Base-by-base conservation (phyloP, 2,113 vertebrate genomes). In the Catagonus wagneri region DNA sequence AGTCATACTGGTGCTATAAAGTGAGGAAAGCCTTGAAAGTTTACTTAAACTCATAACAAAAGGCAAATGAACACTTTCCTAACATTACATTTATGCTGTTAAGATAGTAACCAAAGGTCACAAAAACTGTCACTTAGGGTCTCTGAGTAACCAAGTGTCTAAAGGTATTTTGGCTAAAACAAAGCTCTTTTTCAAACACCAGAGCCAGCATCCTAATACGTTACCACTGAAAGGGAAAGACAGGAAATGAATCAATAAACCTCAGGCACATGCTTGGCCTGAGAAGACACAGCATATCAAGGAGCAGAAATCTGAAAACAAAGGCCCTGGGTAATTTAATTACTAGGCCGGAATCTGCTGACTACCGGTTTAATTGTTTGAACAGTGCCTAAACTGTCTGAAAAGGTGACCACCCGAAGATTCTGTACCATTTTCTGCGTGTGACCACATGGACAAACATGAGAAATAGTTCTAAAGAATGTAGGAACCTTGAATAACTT, bases 221-320 rank as follows among this genome's bases (percentile, higher is more conserved):
- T 74, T 93, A 88, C 78, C 16, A 93, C 2, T 96, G 95, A 97
- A 97, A 97, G 93, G 90, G 96, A 98, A 95, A 98, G 96, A 98
- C 96, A 98, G 97, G 97, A 98, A 97, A 97, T 97, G 95, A 97
- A 98, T 97, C 96, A 94, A 97, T 93, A 97, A 98, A 96, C 85
- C 83, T 84, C 93, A 95, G 94, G 94, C 96, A 98, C 94, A 97
- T 94, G 96, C 81, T 97, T 93, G 96, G 97, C 86, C 93, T 95
- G 71, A 36, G 96, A 95, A 97, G 96, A 97, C 79, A 95, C 14
- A 89, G 94, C 66, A 52, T 81, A 96, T 96, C 98, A 94, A 97
- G 95, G 66, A 93, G 65, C 90, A 97, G 89, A 97, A 93, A 95
- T 92, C 79, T 81, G 79, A 96, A 97, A 97, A 98, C 97, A 98